These are phyloP conservation scores for Epinephelus moara DNA, from an alignment of 2,113 vertebrate genomes.

Conservation along the genomic window DNA sequence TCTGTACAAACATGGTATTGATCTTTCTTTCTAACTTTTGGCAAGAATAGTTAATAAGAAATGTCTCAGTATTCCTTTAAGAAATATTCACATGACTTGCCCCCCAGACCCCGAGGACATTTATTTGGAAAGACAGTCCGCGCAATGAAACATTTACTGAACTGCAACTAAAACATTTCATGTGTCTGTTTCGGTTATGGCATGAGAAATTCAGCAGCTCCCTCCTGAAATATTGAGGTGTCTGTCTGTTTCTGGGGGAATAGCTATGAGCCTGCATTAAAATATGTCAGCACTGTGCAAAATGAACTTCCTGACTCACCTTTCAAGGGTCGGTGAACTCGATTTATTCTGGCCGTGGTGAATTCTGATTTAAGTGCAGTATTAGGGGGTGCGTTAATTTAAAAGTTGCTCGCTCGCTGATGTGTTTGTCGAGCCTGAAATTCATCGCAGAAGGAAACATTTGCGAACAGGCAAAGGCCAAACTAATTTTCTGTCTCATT, in stretches of 20 bases:
- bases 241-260: not conserved
- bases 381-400: not conserved
- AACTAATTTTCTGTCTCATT: not conserved
- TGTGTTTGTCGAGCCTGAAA: conserved; percentile 26
- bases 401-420: not conserved
- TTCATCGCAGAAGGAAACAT: not conserved
- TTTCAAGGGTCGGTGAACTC: conserved; percentile 30
- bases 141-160: conserved; percentile 26
- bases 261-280: not conserved
- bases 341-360: not conserved
- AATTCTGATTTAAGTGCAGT: conserved; percentile 6
- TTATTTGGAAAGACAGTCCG: not conserved
- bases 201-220: conserved; percentile 26
- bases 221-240: conserved; percentile 22
- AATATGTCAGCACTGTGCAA: not conserved
- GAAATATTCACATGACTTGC: not conserved
- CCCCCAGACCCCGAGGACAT: not conserved
- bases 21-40: not conserved
- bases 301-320: conserved; percentile 1
- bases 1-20: not conserved
- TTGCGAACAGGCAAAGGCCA: conserved; percentile 7
- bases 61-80: conserved; percentile 17
- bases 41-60: not conserved
- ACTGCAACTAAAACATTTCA: conserved; percentile 9
- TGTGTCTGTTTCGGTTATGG: not conserved